Evolutionary conservation across 2,888 invertebrate species (phyloP).

Genomic region (Limnephilus rhombicus): DNA sequence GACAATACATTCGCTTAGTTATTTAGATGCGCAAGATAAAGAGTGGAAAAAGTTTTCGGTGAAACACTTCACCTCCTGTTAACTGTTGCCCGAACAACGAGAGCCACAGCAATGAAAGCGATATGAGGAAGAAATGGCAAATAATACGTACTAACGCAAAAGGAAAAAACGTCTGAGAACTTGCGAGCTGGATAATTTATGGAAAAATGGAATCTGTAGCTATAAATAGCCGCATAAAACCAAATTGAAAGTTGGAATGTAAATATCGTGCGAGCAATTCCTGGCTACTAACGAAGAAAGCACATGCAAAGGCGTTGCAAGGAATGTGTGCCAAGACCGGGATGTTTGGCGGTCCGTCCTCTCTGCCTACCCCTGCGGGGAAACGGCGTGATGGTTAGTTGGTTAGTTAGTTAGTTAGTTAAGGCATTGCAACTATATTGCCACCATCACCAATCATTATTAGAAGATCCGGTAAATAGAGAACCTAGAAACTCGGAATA

Average conservation of each 20-base stretch:
- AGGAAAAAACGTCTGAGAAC: neutral
- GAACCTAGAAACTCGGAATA: neutral
- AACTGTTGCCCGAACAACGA: neutral
- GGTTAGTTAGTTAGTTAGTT: too few species aligned
- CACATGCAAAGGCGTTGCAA: neutral
- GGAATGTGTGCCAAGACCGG: too few species aligned
- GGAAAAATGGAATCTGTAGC: neutral
- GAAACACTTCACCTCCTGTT: neutral
- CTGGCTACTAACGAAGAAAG: neutral
- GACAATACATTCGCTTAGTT: neutral
- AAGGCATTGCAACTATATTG: neutral
- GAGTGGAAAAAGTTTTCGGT: neutral
- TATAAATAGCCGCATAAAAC: neutral
- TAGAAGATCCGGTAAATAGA: too few species aligned
- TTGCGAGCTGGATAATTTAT: slow-evolving; percentile 21
- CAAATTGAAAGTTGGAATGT: slow-evolving; percentile 2
- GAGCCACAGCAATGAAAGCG: neutral
- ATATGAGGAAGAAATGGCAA: neutral
- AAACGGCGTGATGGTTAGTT: too few species aligned
- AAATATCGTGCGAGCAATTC: neutral
- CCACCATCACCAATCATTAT: neutral
- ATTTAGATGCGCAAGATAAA: neutral
- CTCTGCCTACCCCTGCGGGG: too few species aligned
- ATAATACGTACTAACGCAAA: neutral
- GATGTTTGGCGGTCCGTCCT: too few species aligned